Evolutionary conservation across 2,113 vertebrate genomes (phyloP).

Genomic region (Elephas maximus): DNA sequence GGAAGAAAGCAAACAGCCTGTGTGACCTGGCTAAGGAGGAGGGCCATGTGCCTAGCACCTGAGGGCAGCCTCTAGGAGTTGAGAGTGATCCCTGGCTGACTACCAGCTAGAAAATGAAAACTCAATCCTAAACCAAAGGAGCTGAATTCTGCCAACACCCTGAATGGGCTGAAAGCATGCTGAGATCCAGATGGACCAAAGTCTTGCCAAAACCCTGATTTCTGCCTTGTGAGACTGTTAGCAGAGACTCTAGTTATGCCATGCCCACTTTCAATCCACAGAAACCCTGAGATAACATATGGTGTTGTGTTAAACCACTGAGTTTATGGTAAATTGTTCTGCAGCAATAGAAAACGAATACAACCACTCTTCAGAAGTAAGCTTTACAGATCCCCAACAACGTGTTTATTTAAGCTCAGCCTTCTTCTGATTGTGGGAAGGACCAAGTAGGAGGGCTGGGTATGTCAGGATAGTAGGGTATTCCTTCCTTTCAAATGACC

Average conservation of each 20-base stretch:
- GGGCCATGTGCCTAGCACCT: rapidly evolving
- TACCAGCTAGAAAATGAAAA: not conserved
- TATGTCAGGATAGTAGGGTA: not conserved
- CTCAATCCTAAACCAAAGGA: not conserved
- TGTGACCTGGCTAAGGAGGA: rapidly evolving
- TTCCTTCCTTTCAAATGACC: not conserved
- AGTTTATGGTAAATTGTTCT: not conserved
- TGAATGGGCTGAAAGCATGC: not conserved
- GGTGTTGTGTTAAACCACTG: not conserved
- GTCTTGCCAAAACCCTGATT: not conserved
- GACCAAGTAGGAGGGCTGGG: not conserved
- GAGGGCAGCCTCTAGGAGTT: not conserved
- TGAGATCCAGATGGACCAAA: not conserved
- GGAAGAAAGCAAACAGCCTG: not conserved
- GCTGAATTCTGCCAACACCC: not conserved
- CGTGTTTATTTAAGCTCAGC: not conserved
- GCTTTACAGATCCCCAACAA: not conserved
- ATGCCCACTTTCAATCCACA: not conserved
- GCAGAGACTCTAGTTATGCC: not conserved
- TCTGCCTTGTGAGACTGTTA: not conserved
- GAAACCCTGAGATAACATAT: not conserved
- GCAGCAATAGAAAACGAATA: not conserved
- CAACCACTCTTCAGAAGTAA: not conserved
- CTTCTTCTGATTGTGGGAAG: not conserved
- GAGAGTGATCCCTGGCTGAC: rapidly evolving